Conservation (phyloP, 2,888 invertebrate genomes). For the Ectropis crepuscularia region DNA sequence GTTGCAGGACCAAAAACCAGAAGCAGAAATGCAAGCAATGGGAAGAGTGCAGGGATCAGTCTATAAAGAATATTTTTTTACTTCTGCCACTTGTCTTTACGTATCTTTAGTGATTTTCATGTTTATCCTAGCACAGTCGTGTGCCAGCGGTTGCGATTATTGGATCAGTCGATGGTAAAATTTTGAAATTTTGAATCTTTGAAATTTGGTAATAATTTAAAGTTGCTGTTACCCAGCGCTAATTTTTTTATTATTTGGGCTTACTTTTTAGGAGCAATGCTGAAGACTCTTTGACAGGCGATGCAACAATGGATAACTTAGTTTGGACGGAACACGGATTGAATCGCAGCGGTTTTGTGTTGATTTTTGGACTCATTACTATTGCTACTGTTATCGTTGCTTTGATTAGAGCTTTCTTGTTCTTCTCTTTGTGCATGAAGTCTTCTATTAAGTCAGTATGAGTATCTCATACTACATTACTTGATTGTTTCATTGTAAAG, state of each 20-base stretch:
- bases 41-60: conserved; percentile 72
- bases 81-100: conserved; percentile 62
- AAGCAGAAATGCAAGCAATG: conserved; percentile 65
- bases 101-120: conserved; percentile 60
- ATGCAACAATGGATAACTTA: conserved; percentile 65
- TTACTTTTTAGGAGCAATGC: conserved; percentile 64
- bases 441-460: conserved; percentile 84
- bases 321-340: conserved; percentile 71
- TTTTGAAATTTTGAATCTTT: too few species aligned
- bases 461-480: conserved; percentile 36
- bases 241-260: neutral
- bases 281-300: conserved; percentile 75
- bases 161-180: conserved; percentile 80
- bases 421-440: conserved; percentile 87
- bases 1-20: conserved; percentile 70
- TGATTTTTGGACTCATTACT: conserved; percentile 85
- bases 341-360: conserved; percentile 61
- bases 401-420: conserved; percentile 85
- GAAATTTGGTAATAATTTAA: neutral
- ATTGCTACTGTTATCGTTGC: conserved; percentile 84
- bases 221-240: neutral
- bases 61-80: conserved; percentile 72
- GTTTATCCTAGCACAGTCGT: conserved; percentile 85
- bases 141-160: conserved; percentile 75
- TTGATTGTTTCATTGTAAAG: neutral